Base-by-base conservation (phyloP, 92 coral and sea anemone species). In the Umimayanthus kanabou region DNA sequence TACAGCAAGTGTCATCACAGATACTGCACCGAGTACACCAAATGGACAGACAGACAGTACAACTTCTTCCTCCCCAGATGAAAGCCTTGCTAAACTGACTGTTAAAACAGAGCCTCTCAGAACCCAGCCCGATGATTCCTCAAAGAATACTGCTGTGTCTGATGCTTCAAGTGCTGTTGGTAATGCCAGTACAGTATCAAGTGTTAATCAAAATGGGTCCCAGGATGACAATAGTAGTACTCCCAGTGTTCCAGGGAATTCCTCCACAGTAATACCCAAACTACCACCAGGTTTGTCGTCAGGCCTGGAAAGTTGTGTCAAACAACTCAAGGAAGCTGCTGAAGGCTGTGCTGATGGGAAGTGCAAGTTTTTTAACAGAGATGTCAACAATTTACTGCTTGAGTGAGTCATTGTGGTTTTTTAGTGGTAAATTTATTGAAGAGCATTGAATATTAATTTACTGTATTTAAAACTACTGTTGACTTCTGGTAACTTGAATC, bases 301-400 rank as follows among this genome's bases (percentile, higher is more conserved):
- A 5, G 90, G 89, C 22, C 89, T 97, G 18, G 98, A 95, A 83
- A 77, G 90, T 20, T 92, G 97, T 64, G 92, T 97, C 11, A 84
- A 88, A 86, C 96, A 94, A 83, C 86, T 97, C 74, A 95, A 95
- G 85, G 92, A 93, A 53, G 99, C 98, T 29, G 98, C 98, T 4
- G 93, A 92, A 71, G 92, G 94, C n/a, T 91, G 84, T 53, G 91
- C 90, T 30, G 97, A 94, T 83, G 99, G 99, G 39, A 97, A 97
- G 73, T 97, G 99, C 92, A 97, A 97, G 92, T 97, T 97, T 89
- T 97, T 97, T 73, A 95, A 88, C 87, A 89, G 93, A 72, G 99
- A 95, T 92, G 99, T 97, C 91, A 97, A 97, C 90, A 94, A 94
- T 78, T 88, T 95, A 90, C 84, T 97, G 71, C 73, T 97, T 50